A percentile compares a stretch with the other conserved stretches of the same genome.
These are phyloP conservation scores for Drosophila auraria DNA, from an alignment of 1,140 invertebrate species.

Conservation along the genomic window DNA sequence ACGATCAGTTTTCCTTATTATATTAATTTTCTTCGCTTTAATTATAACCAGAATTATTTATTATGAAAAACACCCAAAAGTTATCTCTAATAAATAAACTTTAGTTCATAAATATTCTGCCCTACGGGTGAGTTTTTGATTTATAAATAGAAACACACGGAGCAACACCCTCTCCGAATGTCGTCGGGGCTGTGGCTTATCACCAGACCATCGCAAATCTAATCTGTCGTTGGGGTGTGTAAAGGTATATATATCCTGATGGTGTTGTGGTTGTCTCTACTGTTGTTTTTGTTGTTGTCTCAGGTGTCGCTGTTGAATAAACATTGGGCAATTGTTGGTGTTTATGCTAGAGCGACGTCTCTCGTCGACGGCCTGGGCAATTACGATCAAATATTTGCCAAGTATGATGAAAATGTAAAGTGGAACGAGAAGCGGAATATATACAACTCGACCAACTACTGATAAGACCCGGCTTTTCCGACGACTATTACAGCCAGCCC, in stretches of 20 bases:
- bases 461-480: slow-evolving; percentile 50
- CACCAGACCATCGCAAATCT: slow-evolving; percentile 51
- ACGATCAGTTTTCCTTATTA: too few species aligned
- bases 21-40: neutral
- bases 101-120: slow-evolving; percentile 21
- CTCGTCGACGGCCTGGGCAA: slow-evolving; percentile 22
- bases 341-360: slow-evolving; percentile 2
- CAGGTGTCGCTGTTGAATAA: slow-evolving; percentile 41
- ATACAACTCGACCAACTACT: slow-evolving; percentile 22
- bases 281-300: slow-evolving; percentile 16
- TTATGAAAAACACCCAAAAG: neutral
- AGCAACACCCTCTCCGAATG: slow-evolving; percentile 30
- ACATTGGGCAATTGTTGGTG: slow-evolving; percentile 39
- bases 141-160: slow-evolving; percentile 11
- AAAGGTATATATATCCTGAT: slow-evolving; percentile 7
- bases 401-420: slow-evolving; percentile 56
- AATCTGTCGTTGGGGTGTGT: slow-evolving; percentile 43
- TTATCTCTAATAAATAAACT: neutral
- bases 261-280: slow-evolving; percentile 17
- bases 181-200: slow-evolving; percentile 20
- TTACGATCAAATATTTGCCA: slow-evolving; percentile 65
- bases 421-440: slow-evolving; percentile 29
- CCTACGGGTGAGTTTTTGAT: slow-evolving; percentile 11
- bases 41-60: neutral
- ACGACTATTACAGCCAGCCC: slow-evolving; percentile 11